phyloP scores from a whole-genome alignment of 2,888 invertebrate genomes.

The Mythimna vitellina region DNA sequence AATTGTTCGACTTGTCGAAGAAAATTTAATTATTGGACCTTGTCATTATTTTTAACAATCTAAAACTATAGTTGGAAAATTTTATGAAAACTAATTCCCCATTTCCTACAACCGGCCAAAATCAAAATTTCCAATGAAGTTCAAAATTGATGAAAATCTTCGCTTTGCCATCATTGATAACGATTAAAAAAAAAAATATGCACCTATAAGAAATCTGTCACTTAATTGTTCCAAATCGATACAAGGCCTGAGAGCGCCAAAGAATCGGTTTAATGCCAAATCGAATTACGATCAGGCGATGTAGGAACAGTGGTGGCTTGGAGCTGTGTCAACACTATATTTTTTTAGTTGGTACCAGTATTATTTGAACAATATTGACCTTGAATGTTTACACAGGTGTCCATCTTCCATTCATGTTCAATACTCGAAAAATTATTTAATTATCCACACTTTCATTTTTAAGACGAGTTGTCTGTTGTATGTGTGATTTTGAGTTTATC shows the following conservation, averaged over 20 bases:
- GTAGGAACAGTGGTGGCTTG: constrained; percentile 45
- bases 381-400: constrained; percentile 62
- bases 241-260: constrained; percentile 62
- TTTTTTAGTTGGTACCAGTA: constrained; percentile 34
- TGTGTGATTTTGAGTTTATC: constrained; percentile 1
- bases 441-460: constrained; percentile 60
- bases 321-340: constrained; percentile 52
- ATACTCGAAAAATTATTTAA: constrained; percentile 50
- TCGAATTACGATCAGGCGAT: constrained; percentile 70
- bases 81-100: neutral
- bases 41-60: constrained; percentile 6
- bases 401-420: constrained; percentile 31
- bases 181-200: constrained; percentile 39
- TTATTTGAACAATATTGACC: constrained; percentile 42
- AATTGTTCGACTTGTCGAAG: constrained; percentile 32
- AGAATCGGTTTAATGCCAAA: constrained; percentile 73
- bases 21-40: constrained; percentile 19
- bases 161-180: constrained; percentile 11
- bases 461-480: constrained; percentile 8
- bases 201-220: constrained; percentile 60
- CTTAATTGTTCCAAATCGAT: constrained; percentile 65
- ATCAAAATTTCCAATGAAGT: constrained; percentile 2
- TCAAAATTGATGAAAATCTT: neutral
- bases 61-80: constrained; percentile 1
- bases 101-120: neutral